A percentile compares a stretch with the other conserved stretches of the same genome.
Evolutionary conservation across 2,797 vertebrate species (phyloP).

Genomic region (Mionectes olivaceus): DNA sequence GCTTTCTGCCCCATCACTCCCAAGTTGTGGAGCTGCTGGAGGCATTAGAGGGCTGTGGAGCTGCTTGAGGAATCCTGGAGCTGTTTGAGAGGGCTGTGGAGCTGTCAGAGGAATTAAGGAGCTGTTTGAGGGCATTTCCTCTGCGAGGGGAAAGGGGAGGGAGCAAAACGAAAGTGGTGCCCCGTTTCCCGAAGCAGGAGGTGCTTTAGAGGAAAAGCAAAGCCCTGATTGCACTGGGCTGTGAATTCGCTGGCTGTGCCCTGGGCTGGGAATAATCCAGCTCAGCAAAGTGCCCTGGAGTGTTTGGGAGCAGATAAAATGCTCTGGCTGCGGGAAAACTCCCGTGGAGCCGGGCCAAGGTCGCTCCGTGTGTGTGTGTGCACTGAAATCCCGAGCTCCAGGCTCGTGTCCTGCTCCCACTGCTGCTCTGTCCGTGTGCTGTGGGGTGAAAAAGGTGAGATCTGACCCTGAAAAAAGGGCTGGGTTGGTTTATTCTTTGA

Average conservation of each 20-base stretch:
- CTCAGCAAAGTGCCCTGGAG: not conserved
- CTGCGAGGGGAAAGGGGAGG: not conserved
- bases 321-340: not conserved
- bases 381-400: fast-evolving
- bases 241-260: not conserved
- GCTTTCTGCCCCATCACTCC: not conserved
- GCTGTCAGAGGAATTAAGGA: too few species aligned
- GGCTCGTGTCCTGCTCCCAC: not conserved
- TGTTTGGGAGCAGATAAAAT: not conserved
- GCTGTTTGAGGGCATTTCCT: not conserved
- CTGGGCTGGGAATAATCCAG: fast-evolving
- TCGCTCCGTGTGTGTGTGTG: fast-evolving
- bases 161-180: not conserved
- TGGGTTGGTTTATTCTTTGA: too few species aligned
- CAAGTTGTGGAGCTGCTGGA: not conserved
- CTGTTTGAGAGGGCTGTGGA: not conserved
- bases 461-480: not conserved
- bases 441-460: fast-evolving
- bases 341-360: fast-evolving
- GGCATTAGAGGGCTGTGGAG: too few species aligned
- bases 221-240: not conserved
- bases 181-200: not conserved
- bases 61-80: too few species aligned
- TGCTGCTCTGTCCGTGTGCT: not conserved
- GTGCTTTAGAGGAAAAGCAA: not conserved